Evolutionary conservation across 2,113 vertebrate species (phyloP).

Genomic region (Poeciliopsis prolifica): DNA sequence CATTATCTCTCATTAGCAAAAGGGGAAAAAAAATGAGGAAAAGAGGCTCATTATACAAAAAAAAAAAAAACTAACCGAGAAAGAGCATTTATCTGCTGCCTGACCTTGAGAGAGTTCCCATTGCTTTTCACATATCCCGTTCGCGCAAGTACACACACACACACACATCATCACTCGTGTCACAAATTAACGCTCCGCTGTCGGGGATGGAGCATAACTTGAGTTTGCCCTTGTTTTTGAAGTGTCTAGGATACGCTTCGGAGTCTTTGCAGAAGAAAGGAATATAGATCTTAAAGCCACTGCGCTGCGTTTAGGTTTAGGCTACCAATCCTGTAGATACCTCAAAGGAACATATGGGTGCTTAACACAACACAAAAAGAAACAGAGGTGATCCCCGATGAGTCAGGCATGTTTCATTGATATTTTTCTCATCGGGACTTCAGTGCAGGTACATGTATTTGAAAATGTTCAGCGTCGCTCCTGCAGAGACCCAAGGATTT

Average conservation of each 20-base stretch:
- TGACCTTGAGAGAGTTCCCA: conserved; percentile 78
- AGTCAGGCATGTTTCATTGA: conserved; percentile 64
- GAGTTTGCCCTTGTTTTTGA: conserved; percentile 72
- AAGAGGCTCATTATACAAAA: conserved; percentile 72
- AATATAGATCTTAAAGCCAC: conserved; percentile 65
- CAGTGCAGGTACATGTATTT: conserved; percentile 33
- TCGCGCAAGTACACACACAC: conserved; percentile 7
- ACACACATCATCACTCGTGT: conserved; percentile 21
- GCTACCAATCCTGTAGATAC: conserved; percentile 62
- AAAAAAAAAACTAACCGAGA: conserved; percentile 55
- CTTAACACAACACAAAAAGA: conserved; percentile 61
- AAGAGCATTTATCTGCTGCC: conserved; percentile 71
- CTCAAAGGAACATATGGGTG: conserved; percentile 73
- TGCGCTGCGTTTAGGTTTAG: conserved; percentile 58
- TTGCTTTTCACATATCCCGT: conserved; percentile 62
- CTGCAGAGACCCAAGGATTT: background rate
- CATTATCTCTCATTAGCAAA: conserved; percentile 82
- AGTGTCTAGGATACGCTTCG: conserved; percentile 62
- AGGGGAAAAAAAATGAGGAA: conserved; percentile 54
- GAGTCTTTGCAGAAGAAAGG: conserved; percentile 63
- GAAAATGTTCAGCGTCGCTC: conserved; percentile 23
- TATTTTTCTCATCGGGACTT: conserved; percentile 35
- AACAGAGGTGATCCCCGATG: conserved; percentile 61
- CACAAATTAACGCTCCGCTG: conserved; percentile 49
- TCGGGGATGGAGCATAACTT: conserved; percentile 47